Evolutionary conservation across 2,888 invertebrate genomes (phyloP).

Genomic region (Chouioia cunea): DNA sequence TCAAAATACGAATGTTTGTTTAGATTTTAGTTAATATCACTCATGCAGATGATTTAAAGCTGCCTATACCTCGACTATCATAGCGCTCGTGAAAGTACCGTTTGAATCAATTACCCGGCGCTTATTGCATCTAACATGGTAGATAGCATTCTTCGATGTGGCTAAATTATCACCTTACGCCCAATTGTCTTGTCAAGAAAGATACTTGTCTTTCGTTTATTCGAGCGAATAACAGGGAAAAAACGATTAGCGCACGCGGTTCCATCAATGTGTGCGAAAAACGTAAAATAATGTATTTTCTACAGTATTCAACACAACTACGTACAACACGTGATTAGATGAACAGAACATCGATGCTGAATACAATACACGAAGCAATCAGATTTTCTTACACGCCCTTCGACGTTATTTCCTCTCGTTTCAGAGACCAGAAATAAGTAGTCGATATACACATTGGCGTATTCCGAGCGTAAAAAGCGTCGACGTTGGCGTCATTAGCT

Average conservation of each 20-base stretch:
- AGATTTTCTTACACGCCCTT: constrained; percentile 37
- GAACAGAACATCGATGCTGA: constrained; percentile 18
- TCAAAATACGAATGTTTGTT: too few relatives aligned
- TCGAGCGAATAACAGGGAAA: too few relatives aligned
- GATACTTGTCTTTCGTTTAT: background rate
- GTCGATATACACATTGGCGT: background rate
- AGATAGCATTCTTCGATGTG: background rate
- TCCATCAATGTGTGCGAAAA: background rate
- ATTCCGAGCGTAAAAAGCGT: constrained; percentile 49
- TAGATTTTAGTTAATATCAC: too few relatives aligned
- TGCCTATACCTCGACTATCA: background rate
- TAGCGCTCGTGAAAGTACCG: background rate
- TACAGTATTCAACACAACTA: constrained; percentile 36
- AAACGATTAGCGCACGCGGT: too few relatives aligned
- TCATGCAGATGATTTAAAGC: background rate
- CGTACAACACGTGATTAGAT: constrained; percentile 19
- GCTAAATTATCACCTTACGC: constrained; percentile 8
- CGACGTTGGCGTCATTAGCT: constrained; percentile 50
- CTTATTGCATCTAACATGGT: background rate
- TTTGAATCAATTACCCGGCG: background rate
- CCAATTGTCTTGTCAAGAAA: constrained; percentile 13
- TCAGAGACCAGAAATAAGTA: background rate
- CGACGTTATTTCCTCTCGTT: constrained; percentile 24
- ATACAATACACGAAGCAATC: constrained; percentile 37
- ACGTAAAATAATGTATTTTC: constrained; percentile 35